Base-by-base conservation (phyloP, 1,140 invertebrate genomes). In the Drosophila sturtevanti region DNA sequence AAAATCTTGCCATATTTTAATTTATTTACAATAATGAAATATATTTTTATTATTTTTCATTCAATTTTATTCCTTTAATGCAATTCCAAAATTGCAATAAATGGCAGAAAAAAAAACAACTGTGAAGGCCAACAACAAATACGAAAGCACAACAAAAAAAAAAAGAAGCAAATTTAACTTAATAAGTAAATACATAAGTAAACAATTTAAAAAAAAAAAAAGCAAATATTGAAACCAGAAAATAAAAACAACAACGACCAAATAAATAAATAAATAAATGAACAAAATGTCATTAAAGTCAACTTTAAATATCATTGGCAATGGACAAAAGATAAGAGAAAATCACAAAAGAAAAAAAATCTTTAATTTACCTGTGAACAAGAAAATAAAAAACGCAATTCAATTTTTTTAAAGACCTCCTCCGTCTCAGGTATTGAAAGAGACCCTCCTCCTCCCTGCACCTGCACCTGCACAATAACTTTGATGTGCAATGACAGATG, bases 191-290 rank as follows among this genome's bases (percentile, higher is more conserved):
- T 21, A n/a, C 31, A 35, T 18, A 41, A 60, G 16, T 48, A 48
- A 48, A 48, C 41, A 48, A 34, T 60, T 35, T 38, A 21, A 61
- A 60, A 12, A 55, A 24, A 51, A 72, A 44, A 38, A 51, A 67
- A 44, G n/a, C n/a, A n/a, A n/a, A n/a, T n/a, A n/a, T n/a, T n/a
- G n/a, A n/a, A n/a, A n/a, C n/a, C n/a, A n/a, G 63, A 59, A 55
- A 55, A 31, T 14, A 55, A n/a, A 63, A 72, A 24, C 52, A 60
- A 63, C 37, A 66, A 61, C 22, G 14, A 38, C 41, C 22, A 66
- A 76, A 63, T 60, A 68, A 60, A 67, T 80, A 85, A 73, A 79
- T 79, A 63, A 71, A 71, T 66, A 61, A 63, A 27, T 58, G 31
- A 63, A 48, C 68, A 34, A 76, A 66, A 60, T 60, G 68, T 12